A percentile compares a stretch with the other conserved stretches of the same genome.
These are phyloP conservation scores for Varecia variegata DNA, from an alignment of 2,797 vertebrate species.

Conservation along the genomic window DNA sequence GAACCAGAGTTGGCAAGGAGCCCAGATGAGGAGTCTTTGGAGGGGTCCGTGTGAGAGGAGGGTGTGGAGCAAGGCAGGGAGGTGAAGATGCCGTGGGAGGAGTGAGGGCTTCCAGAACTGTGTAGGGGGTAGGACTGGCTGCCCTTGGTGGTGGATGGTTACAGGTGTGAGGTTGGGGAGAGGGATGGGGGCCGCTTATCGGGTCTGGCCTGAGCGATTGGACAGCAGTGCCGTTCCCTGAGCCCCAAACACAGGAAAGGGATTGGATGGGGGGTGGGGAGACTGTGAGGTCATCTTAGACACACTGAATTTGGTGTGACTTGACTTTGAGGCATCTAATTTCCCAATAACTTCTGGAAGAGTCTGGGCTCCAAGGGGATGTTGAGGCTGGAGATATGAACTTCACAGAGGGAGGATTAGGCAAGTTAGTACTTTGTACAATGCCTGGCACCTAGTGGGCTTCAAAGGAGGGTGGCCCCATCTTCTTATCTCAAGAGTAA, in stretches of 20 bases:
- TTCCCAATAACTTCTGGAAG: background rate
- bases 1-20: background rate
- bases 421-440: background rate
- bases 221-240: background rate
- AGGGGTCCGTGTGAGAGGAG: background rate
- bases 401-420: background rate
- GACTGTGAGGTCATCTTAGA: background rate
- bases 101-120: background rate
- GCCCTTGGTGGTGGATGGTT: too few species aligned
- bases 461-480: background rate
- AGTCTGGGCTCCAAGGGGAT: background rate
- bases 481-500: background rate
- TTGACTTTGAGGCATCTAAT: background rate
- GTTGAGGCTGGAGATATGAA: background rate
- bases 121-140: background rate
- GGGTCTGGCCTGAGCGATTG: accelerated
- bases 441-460: background rate
- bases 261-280: background rate
- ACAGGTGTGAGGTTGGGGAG: background rate
- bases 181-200: accelerated
- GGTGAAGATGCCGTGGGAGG: background rate
- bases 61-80: background rate
- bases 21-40: background rate
- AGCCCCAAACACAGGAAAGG: too few species aligned
- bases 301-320: too few species aligned